Percentiles rank a stretch among this genome's conserved stretches.
Conservation (phyloP, 1,140 invertebrate genomes). For the Nasonia vitripennis region DNA sequence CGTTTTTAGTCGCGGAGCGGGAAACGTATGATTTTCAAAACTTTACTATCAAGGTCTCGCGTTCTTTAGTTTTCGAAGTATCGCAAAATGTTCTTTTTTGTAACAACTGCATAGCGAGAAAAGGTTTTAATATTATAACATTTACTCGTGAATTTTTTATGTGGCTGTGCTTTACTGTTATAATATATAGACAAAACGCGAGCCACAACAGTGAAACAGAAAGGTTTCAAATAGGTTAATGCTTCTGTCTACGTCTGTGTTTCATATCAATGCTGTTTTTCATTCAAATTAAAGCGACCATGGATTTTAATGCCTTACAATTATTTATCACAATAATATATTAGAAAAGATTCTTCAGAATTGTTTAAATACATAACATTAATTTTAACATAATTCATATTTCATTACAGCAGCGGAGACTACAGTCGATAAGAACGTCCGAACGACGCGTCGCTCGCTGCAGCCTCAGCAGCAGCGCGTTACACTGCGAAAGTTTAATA, state of each 20-base stretch:
- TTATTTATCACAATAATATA: not conserved
- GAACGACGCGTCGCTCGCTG: slow-evolving; percentile 28
- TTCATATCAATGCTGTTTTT: not conserved
- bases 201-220: no score
- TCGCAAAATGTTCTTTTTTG: not conserved
- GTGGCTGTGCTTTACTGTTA: not conserved
- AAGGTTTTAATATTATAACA: not conserved
- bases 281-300: not conserved
- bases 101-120: not conserved
- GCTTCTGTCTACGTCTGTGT: not conserved
- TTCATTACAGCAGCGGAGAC: not conserved
- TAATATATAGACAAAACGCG: not conserved
- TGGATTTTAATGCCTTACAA: no score
- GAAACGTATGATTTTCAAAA: not conserved
- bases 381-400: not conserved
- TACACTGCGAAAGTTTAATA: slow-evolving; percentile 29
- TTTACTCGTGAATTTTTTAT: not conserved
- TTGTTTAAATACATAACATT: not conserved
- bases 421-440: slow-evolving; percentile 10
- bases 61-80: not conserved
- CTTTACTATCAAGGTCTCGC: not conserved
- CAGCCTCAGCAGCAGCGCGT: not conserved
- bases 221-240: no score
- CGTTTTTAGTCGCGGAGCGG: not conserved
- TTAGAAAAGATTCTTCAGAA: not conserved